Evolutionary conservation across 2,113 vertebrate species (phyloP).

Genomic region (Nesogale talazaci): DNA sequence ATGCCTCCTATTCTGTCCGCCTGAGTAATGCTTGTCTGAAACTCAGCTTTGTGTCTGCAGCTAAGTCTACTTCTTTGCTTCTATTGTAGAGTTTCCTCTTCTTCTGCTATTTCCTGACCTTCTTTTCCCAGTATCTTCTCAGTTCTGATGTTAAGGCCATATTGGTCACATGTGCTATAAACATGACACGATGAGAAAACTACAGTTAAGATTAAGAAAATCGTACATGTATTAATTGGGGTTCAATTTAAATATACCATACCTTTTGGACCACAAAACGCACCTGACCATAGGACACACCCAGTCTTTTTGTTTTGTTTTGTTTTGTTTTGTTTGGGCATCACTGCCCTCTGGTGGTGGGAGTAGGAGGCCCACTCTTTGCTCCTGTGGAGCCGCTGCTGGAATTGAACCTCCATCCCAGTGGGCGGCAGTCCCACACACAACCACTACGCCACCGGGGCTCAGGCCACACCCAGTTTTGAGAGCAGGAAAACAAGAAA

Average conservation of each 20-base stretch:
- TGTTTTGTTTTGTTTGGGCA: too few relatives aligned
- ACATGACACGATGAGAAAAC: background rate
- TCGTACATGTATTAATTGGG: background rate
- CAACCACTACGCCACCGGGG: too few relatives aligned
- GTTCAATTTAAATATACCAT: background rate
- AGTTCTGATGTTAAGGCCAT: background rate
- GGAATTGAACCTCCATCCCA: too few relatives aligned
- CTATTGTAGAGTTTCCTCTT: background rate
- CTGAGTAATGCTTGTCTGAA: background rate
- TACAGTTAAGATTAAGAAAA: background rate
- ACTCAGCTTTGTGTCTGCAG: background rate
- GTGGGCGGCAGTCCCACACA: too few relatives aligned
- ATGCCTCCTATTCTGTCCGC: background rate
- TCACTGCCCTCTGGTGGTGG: too few relatives aligned
- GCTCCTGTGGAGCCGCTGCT: too few relatives aligned
- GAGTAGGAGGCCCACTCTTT: too few relatives aligned
- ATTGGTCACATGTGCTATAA: background rate
- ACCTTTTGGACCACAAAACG: too few relatives aligned
- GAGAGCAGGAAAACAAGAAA: too few relatives aligned
- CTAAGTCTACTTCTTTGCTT: background rate
- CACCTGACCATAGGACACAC: too few relatives aligned
- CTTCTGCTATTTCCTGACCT: background rate
- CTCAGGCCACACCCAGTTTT: too few relatives aligned
- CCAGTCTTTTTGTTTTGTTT: too few relatives aligned
- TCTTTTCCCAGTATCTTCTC: background rate